Percentiles rank a stretch among this genome's conserved stretches.
Evolutionary conservation across 2,113 vertebrate species (phyloP).

Genomic region (Lathamus discolor): DNA sequence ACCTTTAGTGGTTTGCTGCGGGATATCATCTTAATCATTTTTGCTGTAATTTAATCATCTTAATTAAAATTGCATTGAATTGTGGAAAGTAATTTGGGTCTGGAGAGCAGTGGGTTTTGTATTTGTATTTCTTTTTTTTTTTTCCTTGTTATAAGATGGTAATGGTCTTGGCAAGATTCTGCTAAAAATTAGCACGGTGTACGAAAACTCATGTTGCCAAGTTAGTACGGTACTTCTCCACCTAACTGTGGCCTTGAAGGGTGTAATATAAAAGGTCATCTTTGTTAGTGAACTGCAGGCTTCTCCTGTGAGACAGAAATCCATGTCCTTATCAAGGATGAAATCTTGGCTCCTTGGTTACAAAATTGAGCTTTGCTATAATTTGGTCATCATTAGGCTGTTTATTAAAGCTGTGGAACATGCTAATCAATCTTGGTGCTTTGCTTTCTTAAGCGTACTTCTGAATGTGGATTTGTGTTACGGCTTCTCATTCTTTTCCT

Average conservation of each 20-base stretch:
- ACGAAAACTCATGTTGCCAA: constrained; percentile 52
- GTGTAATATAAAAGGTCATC: constrained; percentile 60
- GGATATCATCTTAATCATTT: constrained; percentile 62
- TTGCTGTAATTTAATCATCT: constrained; percentile 58
- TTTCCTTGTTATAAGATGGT: background rate
- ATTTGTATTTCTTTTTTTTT: background rate
- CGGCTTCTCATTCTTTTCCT: background rate
- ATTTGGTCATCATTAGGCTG: constrained; percentile 68
- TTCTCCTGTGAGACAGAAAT: constrained; percentile 59
- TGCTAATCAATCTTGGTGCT: constrained; percentile 49
- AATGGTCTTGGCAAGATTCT: constrained; percentile 42
- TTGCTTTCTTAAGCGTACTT: constrained; percentile 13
- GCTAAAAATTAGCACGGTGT: constrained; percentile 33
- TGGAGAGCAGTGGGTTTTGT: constrained; percentile 35
- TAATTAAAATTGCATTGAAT: constrained; percentile 60
- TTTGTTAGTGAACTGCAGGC: constrained; percentile 64
- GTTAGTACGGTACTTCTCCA: constrained; percentile 43
- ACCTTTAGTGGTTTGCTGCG: constrained; percentile 43
- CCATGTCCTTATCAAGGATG: constrained; percentile 64
- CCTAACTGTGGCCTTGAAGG: constrained; percentile 64
- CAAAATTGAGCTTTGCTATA: constrained; percentile 62
- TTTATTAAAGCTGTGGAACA: constrained; percentile 52
- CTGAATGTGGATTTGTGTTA: background rate
- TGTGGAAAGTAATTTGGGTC: constrained; percentile 58
- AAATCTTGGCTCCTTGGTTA: constrained; percentile 67